Percentiles rank a stretch among this genome's conserved stretches.
Conservation (phyloP, 2,113 vertebrate genomes). For the Perca fluviatilis region DNA sequence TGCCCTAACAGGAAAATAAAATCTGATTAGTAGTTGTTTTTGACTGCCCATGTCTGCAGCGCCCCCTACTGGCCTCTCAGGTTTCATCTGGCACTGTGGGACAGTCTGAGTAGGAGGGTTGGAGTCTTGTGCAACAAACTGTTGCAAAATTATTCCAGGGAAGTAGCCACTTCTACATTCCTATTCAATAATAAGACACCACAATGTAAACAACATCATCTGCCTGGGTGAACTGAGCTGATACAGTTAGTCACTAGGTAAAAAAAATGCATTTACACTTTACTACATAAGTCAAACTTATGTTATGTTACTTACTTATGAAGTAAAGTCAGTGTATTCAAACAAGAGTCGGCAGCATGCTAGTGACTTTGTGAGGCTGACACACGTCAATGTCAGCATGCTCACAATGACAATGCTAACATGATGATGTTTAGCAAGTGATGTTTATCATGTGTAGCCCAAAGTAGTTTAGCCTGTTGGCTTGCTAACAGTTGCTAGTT, state of each 20-base stretch:
- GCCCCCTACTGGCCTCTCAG: constrained; percentile 15
- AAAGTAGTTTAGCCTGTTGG: not conserved
- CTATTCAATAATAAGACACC: not conserved
- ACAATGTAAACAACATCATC: not conserved
- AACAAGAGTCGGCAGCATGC: no score
- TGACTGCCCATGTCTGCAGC: not conserved
- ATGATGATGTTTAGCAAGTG: not conserved
- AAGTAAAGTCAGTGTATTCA: no score
- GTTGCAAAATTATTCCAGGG: not conserved
- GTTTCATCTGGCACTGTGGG: not conserved
- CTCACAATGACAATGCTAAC: not conserved
- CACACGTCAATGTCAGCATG: not conserved
- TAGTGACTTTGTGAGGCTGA: not conserved
- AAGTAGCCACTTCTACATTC: not conserved
- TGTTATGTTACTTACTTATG: no score
- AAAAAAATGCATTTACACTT: not conserved
- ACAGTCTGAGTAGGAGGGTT: not conserved
- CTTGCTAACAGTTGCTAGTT: no score
- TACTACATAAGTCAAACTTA: not conserved
- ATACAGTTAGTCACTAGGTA: not conserved
- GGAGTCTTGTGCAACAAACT: constrained; percentile 2
- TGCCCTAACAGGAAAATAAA: not conserved
- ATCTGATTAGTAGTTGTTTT: constrained; percentile 1
- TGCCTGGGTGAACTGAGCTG: not conserved
- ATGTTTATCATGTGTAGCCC: not conserved